Base-by-base conservation (phyloP, 2,888 invertebrate genomes). In the Subacronicta megacephala region DNA sequence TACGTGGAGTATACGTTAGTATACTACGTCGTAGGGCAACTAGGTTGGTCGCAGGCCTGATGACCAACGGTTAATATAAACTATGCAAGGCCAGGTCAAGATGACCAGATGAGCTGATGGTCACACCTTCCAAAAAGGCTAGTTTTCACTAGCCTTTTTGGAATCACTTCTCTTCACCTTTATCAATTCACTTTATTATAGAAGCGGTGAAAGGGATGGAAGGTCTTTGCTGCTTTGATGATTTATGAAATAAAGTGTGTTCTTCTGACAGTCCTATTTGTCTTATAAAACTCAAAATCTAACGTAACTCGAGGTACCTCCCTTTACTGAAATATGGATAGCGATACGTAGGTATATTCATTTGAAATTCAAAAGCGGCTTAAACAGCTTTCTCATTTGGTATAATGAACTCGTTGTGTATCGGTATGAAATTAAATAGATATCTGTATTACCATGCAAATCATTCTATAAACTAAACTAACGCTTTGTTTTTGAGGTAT, bases 341-440 rank as follows among this genome's bases (percentile, higher is more conserved):
- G 85, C 31, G 31, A n/a, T 84, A 86, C 74, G 77, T 84, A 86
- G 73, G 77, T 83, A 77, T 75, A 80, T 85, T 83, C 80, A 88
- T 88, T 88, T 86, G 83, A 82, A 88, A 87, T 87, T 86, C 87
- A 85, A 83, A 87, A 77, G 78, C 85, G 83, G 77, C 71, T 56
- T 75, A 77, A 79, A 83, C 86, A 77, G 82, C 75, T 83, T 82
- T 82, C 80, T 77, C 76, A 78, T 84, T 83, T 78, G 75, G 78
- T 80, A 77, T 76, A 77, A 80, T 75, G 76, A 78, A 82, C 79
- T 77, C 74, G 66, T 77, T 80, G 69, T 68, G 65, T 64, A 54
- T 55, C 60, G 43, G 44, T 43, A 51, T 44, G 37, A 69, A 62
- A 56, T 67, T 51, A 61, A 58, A 49, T 29, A 43, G 23, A 36